Evolutionary conservation across 2,797 vertebrate species (phyloP), one percentile per base, ranked within the genome.

Genomic region (Sciaenops ocellatus): DNA sequence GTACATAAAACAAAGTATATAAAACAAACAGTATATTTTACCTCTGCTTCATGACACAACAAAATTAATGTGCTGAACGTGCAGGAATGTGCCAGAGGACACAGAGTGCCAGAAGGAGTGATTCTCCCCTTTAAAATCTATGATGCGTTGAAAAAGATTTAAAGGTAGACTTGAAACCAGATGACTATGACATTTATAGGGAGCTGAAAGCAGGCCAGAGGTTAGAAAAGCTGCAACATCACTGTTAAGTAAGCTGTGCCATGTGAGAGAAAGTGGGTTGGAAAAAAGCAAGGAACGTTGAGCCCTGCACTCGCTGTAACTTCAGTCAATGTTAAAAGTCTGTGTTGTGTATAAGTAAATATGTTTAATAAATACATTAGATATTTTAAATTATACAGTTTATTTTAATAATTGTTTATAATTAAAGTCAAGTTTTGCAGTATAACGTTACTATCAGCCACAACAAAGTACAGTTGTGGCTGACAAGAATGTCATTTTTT

Each of bases 31-130:
- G 8, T 51, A 1, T 42, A 44, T 9, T 55, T 44, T 59, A 48
- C 11, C 26, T 55, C 50, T 70, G 66, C 61, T 68, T 84, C 56
- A 41, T 15, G 38, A 69, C 11, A 55, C 10, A 38, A 55, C 28
- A 20, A 56, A 73, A 63, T 20, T 5, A 70, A 44, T 30, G 52
- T 64, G 73, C 67, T 38, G 59, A 78, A 34, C 30, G 54, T 69
- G 48, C 74, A 80, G 80, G 83, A 88, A 85, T 87, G 17, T 20
- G 16, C 28, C 42, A 24, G 47, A 68, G 38, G 16, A 38, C 68
- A 69, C 12, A 3, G 48, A 38, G 67, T 1, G 6, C 16, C 15
- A n/a, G 56, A 15, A 69, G 74, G 47, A 76, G 46, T 3, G 34
- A 76, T 44, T n/a, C 15, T 75, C 50, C 15, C 3, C 18, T 47